Evolutionary conservation across 2,113 vertebrate genomes (phyloP).

Genomic region (Macrotis lagotis): DNA sequence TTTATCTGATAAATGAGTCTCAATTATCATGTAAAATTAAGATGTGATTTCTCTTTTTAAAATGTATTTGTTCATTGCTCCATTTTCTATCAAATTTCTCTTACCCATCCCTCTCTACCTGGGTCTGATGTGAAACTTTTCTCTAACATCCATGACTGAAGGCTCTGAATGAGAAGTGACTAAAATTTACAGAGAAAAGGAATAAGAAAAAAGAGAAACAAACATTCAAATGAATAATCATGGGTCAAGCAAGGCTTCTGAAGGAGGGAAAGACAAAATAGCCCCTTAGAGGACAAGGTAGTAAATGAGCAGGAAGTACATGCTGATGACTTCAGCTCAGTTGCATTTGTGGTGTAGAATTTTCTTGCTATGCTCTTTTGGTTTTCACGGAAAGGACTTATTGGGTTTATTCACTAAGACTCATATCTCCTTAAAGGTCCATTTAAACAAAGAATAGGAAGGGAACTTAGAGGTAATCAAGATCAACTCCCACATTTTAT

Average conservation of each 20-base stretch:
- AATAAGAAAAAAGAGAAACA: slow-evolving; percentile 60
- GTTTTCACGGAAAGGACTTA: background rate
- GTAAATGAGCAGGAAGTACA: slow-evolving; percentile 15
- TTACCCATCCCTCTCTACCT: background rate
- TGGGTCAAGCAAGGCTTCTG: slow-evolving; percentile 31
- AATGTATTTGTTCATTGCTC: background rate
- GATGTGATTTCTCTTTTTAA: background rate
- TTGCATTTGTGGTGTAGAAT: background rate
- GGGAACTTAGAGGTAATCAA: background rate
- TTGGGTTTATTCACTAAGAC: slow-evolving; percentile 11
- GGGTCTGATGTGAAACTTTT: slow-evolving; percentile 37
- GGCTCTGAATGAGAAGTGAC: slow-evolving; percentile 29
- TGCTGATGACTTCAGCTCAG: slow-evolving; percentile 22
- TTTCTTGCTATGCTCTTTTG: background rate
- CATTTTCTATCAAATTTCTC: slow-evolving; percentile 47
- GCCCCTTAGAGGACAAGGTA: slow-evolving; percentile 20
- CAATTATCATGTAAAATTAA: slow-evolving; percentile 25
- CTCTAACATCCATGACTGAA: slow-evolving; percentile 39
- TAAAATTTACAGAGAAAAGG: slow-evolving; percentile 63
- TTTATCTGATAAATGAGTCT: too few relatives aligned
- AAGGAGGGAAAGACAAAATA: slow-evolving; percentile 39
- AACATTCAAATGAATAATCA: slow-evolving; percentile 66
- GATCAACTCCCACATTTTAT: background rate
- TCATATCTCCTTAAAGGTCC: background rate
- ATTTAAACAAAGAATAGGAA: background rate